Conservation (phyloP, 1,140 invertebrate species). For the Trichonephila clavipes region DNA sequence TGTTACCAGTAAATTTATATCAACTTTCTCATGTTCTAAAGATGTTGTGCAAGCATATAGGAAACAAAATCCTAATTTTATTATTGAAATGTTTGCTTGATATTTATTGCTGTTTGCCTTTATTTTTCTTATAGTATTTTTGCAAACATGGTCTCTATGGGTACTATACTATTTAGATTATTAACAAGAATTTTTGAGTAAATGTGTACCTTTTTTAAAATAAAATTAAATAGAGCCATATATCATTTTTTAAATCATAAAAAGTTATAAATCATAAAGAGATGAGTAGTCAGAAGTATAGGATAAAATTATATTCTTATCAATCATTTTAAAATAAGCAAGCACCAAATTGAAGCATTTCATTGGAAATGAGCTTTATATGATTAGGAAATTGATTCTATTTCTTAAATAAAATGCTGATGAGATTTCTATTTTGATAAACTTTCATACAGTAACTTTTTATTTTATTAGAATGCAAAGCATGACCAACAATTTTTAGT, state of each 20-base stretch:
- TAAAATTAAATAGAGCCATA: background rate
- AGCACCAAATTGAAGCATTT: background rate
- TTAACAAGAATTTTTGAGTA: background rate
- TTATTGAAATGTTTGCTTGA: too few relatives aligned
- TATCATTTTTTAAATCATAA: background rate
- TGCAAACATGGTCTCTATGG: background rate
- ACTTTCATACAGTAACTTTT: background rate
- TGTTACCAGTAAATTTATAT: background rate
- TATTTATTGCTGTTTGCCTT: too few relatives aligned
- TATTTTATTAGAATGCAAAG: constrained; percentile 13
- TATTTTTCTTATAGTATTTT: too few relatives aligned
- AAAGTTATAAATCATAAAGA: background rate
- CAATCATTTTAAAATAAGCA: background rate
- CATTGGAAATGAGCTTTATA: background rate
- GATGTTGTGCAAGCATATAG: too few relatives aligned
- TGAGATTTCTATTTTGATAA: background rate
- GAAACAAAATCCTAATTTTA: too few relatives aligned
- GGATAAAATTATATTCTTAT: background rate
- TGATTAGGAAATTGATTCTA: background rate
- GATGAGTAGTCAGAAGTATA: background rate
- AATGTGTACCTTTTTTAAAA: background rate
- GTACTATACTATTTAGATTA: background rate
- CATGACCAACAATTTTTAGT: constrained; percentile 24
- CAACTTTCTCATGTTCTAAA: background rate
- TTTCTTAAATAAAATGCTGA: background rate